A percentile compares a stretch with the other conserved stretches of the same genome.
phyloP scores from a whole-genome alignment of 1,140 invertebrate species.

The Neotoxoptera formosana region DNA sequence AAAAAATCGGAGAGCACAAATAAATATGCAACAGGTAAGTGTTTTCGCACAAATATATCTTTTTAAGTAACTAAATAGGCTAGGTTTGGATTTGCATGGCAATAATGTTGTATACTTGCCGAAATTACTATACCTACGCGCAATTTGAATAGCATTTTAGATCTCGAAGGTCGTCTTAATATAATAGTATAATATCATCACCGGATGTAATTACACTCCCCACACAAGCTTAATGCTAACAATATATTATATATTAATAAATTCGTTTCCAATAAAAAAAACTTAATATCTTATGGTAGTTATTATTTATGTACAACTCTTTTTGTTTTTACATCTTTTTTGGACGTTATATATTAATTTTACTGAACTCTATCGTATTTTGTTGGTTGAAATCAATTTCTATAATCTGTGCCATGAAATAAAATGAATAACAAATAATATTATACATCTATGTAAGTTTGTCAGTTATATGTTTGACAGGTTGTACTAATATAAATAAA shows the following conservation, averaged over 20 bases:
- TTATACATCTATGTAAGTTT: background rate
- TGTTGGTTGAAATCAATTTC: too few relatives aligned
- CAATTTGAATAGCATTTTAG: constrained; percentile 23
- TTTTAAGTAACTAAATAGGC: background rate
- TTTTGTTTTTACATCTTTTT: background rate
- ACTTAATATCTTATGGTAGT: background rate
- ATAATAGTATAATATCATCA: background rate
- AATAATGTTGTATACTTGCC: background rate
- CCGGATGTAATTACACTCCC: background rate
- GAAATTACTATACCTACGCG: background rate
- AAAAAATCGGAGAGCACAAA: background rate
- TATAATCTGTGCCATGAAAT: background rate
- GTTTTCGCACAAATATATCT: background rate
- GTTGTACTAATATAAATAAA: background rate
- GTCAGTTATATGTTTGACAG: background rate
- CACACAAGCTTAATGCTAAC: background rate
- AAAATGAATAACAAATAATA: background rate
- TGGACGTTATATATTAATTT: too few relatives aligned
- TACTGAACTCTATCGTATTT: too few relatives aligned
- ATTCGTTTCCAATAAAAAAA: background rate
- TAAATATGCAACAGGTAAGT: constrained; percentile 9
- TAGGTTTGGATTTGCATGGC: background rate
- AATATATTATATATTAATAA: background rate
- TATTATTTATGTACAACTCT: background rate
- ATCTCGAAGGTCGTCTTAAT: background rate